phyloP scores from a whole-genome alignment of 2,888 invertebrate genomes.

The Deilephila porcellus region DNA sequence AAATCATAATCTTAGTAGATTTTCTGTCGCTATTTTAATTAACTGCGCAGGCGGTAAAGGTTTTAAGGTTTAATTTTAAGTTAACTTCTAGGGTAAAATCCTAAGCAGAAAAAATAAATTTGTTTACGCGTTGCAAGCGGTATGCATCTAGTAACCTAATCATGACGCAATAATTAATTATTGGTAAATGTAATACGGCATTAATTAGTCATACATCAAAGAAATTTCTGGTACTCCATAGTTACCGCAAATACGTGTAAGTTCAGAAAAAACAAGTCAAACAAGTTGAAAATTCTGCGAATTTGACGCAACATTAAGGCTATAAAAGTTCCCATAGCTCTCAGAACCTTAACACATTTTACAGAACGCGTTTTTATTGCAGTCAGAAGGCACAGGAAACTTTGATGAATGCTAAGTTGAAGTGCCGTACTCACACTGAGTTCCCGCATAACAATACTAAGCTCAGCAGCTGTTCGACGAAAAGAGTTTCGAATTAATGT shows the following conservation, averaged over 20 bases:
- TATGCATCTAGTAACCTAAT: no score
- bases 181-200: no score
- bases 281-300: not conserved
- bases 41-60: no score
- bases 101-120: no score
- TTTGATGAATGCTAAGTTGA: slow-evolving; percentile 28
- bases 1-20: no score
- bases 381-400: slow-evolving; percentile 9
- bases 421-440: slow-evolving; percentile 29
- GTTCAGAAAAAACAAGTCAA: not conserved
- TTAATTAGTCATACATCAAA: not conserved
- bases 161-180: no score
- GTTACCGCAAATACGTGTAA: not conserved
- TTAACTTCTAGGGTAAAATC: no score
- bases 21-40: no score
- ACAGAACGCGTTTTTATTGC: slow-evolving; percentile 11
- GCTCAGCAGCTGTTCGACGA: slow-evolving; percentile 38
- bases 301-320: not conserved
- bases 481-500: slow-evolving; percentile 51
- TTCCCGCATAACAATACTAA: slow-evolving; percentile 36
- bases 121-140: no score
- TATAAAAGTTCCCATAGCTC: not conserved
- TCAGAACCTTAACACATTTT: not conserved
- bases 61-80: no score
- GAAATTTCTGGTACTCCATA: not conserved